Evolutionary conservation across 1,140 invertebrate species (phyloP), one percentile per base, ranked within the genome.

Genomic region (Neodiprion pinetum): DNA sequence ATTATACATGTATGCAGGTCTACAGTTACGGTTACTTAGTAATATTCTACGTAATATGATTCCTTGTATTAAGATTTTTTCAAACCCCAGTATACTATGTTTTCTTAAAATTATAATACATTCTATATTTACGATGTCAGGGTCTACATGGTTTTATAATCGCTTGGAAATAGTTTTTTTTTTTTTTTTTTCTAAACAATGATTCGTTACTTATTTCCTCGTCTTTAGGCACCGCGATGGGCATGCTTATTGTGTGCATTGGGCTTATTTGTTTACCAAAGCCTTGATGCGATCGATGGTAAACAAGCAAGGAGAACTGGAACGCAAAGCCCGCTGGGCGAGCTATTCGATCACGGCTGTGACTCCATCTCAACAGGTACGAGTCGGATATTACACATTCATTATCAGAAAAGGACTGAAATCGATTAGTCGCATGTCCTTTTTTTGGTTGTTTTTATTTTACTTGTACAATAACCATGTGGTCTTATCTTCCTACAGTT

Each of bases 281-380:
- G 97, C 82, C 90, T 99, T 77, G 99, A 99, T 90, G 98, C 99
- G 12, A 97, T 97, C 74, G 99, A 99, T 90, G 99, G 99, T n/a
- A 99, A 99, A 90, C 99, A 99, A 90, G 99, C 99, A 0, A 92
- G 98, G 75, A 91, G 98, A 83, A 99, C 98, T 21, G 94, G 95
- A 67, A 95, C 95, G 71, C 96, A 95, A 74, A 95, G 95, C 49
- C 97, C 98, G 0, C 89, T 99, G 17, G 99, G 99, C 1, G 99
- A 99, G 91, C 91, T 99, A 5, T 99, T 99, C 90, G 99, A 99
- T 90, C 99, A 99, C 91, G 99, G 99, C 79, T 99, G 99, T 90
- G 99, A 99, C 90, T 98, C 97, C 21, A 93, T 97, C 85, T 97
- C 95, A 21, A 97, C 96, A 79, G 91, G 92, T 93, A 85, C 79